Evolutionary conservation across 2,113 vertebrate species (phyloP), one percentile per base, ranked within the genome.

Genomic region (Myrmecophaga tridactyla): DNA sequence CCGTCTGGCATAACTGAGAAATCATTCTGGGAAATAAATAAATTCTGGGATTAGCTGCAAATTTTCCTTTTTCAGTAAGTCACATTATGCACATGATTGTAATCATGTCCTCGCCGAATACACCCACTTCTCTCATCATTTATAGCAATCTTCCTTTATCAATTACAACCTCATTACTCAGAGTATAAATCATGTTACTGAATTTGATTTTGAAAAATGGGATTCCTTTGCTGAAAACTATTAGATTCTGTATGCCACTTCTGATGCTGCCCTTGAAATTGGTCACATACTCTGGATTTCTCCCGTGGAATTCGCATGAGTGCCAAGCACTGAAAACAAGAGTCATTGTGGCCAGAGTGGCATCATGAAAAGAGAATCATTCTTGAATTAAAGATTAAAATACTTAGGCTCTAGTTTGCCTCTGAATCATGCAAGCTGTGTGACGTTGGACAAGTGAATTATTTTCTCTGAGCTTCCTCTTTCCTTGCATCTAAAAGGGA

Each of bases 1-100:
- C 63, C 90, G 56, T 73, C 80, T 83, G 63, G 67, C 51, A 95
- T 36, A 95, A 86, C 34, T 25, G 75, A 94, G 58, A 95, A 80
- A 78, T 94, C 18, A 78, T 73, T 94, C 36, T 20, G 76, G 56
- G 41, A 53, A 86, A 89, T 36, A 27, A 89, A 41, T 60, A 82
- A 46, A 13, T 82, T 76, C n/a, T 90, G 48, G 58, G 94, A 23
- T 72, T 88, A 96, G 46, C 20, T 80, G 53, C 6, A 96, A 67
- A 0, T 62, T 93, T 93, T 72, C 92, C 29, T 67, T 83, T 92
- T 92, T 34, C 3, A 56, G 8, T 88, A 93, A 88, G 80, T 89
- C 48, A 78, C 53, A 56, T 87, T 78, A 62, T 83, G 6, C 36
- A 92, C 1, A 1, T 93, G 76, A 84, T 93, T 96, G 96, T 46